A percentile compares a stretch with the other conserved stretches of the same genome.
Evolutionary conservation across 2,797 vertebrate species (phyloP).

Genomic region (Anabas testudineus): DNA sequence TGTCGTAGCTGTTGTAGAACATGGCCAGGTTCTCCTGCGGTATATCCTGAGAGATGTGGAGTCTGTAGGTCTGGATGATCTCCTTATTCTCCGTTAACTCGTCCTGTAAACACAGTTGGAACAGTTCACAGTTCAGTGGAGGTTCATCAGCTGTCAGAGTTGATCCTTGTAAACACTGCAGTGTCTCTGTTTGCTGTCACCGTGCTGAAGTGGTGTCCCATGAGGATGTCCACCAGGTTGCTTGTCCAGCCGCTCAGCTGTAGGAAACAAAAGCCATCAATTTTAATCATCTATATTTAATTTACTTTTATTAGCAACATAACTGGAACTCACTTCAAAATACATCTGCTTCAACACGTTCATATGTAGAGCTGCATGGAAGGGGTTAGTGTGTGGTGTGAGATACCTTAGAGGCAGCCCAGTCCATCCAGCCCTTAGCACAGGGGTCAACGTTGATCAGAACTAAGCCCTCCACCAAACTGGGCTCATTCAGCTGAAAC

Average conservation of each 20-base stretch:
- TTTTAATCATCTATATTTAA: background rate
- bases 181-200: constrained; percentile 80
- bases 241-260: constrained; percentile 95
- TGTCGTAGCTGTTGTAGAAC: constrained; percentile 92
- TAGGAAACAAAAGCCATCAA: constrained; percentile 1
- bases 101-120: constrained; percentile 80
- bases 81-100: constrained; percentile 93
- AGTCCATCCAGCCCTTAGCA: constrained; percentile 97
- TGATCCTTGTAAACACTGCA: background rate
- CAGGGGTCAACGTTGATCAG: constrained; percentile 96
- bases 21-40: constrained; percentile 94
- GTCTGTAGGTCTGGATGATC: constrained; percentile 93
- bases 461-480: constrained; percentile 92
- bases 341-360: too few species aligned
- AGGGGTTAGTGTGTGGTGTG: background rate
- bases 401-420: constrained; percentile 93
- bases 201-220: constrained; percentile 94
- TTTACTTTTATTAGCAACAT: background rate
- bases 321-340: too few species aligned
- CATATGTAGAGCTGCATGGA: background rate
- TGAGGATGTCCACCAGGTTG: constrained; percentile 92
- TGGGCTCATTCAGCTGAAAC: constrained; percentile 89
- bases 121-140: background rate
- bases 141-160: background rate
- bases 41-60: constrained; percentile 94